Conservation (phyloP, 2,797 vertebrate species). For the Rhabdophis nuchalis region DNA sequence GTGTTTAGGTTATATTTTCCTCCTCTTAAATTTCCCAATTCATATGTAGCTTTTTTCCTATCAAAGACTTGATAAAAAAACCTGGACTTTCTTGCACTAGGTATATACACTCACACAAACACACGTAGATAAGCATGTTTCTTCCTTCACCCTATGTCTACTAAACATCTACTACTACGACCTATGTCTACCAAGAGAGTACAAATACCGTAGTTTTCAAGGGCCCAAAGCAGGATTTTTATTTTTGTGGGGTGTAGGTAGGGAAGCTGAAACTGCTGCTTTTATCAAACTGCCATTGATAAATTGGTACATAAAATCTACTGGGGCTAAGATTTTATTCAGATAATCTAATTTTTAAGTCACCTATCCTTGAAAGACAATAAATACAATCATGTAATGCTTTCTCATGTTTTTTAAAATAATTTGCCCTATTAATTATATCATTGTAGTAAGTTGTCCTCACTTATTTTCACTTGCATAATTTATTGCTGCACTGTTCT, state of each 20-base stretch:
- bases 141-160: neutral
- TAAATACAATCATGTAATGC: neutral
- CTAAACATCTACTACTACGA: neutral
- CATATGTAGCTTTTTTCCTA: neutral
- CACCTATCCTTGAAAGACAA: neutral
- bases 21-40: neutral
- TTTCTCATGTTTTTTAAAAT: neutral
- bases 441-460: neutral
- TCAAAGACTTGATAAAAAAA: neutral
- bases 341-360: neutral
- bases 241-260: neutral
- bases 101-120: neutral
- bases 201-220: neutral
- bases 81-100: neutral
- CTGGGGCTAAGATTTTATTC: neutral
- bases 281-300: neutral
- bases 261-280: neutral
- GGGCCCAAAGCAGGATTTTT: neutral
- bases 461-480: neutral
- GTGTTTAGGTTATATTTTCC: conserved; percentile 2
- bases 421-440: neutral
- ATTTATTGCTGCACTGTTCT: neutral
- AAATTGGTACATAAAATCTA: neutral
- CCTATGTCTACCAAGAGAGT: neutral
- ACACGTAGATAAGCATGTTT: neutral